Conservation (phyloP, 2,113 vertebrate genomes). For the Tangachromis dhanisi region DNA sequence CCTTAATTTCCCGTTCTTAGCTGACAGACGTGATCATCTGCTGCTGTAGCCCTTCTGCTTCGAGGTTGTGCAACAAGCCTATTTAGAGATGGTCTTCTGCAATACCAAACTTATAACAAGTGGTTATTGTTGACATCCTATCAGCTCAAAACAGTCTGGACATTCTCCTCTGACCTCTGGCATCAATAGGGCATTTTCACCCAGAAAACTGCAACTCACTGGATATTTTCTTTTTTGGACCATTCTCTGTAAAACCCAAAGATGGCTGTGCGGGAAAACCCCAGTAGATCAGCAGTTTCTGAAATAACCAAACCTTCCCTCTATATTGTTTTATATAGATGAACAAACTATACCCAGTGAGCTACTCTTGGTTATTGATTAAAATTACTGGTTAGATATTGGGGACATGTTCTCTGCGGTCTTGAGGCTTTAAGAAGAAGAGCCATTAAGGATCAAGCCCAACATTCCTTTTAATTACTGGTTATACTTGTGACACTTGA, state of each 20-base stretch:
- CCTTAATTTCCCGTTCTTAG: not conserved
- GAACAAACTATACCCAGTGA: not conserved
- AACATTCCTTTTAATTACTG: not conserved
- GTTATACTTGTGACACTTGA: not conserved
- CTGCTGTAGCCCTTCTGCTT: not conserved
- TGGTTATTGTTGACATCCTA: not conserved
- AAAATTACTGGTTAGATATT: not conserved
- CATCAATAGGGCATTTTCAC: rapidly evolving
- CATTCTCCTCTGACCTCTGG: not conserved
- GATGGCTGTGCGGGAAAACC: not conserved
- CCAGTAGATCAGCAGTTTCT: not conserved
- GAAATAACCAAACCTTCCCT: not conserved
- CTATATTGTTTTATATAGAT: not conserved
- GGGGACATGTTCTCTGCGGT: not conserved
- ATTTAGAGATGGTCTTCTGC: not conserved
- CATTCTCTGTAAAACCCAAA: not conserved
- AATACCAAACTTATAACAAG: not conserved
- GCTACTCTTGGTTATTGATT: not conserved
- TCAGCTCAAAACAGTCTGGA: not conserved
- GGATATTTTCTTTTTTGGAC: not conserved
- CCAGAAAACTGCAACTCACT: not conserved
- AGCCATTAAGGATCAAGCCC: not conserved
- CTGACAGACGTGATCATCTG: not conserved
- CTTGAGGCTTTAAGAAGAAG: not conserved
- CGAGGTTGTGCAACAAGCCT: not conserved